A percentile compares a stretch with the other conserved stretches of the same genome.
Conservation (phyloP, 2,797 vertebrate genomes). For the Arrhamphus sclerolepis region DNA sequence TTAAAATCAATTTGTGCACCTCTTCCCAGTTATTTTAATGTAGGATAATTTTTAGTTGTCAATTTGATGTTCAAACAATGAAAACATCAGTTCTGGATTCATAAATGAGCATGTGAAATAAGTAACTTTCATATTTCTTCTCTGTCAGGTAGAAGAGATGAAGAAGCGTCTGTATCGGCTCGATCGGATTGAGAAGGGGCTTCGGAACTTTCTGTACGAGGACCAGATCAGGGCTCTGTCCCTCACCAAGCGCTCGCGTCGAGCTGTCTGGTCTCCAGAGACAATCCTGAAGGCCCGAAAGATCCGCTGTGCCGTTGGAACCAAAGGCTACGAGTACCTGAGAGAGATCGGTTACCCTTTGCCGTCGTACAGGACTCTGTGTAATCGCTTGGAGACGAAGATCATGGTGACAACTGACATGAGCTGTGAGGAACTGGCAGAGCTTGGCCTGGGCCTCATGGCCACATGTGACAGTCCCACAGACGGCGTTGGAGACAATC, state of each 20-base stretch:
- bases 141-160: slow-evolving; percentile 81
- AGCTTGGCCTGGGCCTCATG: slow-evolving; percentile 82
- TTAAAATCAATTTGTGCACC: too few species aligned
- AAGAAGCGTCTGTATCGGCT: slow-evolving; percentile 83
- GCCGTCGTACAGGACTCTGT: slow-evolving; percentile 85
- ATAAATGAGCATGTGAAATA: neutral
- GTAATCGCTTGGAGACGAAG: slow-evolving; percentile 84
- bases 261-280: slow-evolving; percentile 84
- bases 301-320: slow-evolving; percentile 81
- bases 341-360: slow-evolving; percentile 84
- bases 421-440: slow-evolving; percentile 82
- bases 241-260: slow-evolving; percentile 81
- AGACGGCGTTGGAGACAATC: slow-evolving; percentile 60
- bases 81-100: neutral
- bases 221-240: slow-evolving; percentile 85
- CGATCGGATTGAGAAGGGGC: slow-evolving; percentile 82
- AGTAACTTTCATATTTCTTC: neutral
- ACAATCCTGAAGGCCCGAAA: slow-evolving; percentile 82
- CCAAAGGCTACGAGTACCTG: slow-evolving; percentile 84
- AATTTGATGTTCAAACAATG: too few species aligned
- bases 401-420: slow-evolving; percentile 81
- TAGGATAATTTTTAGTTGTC: neutral
- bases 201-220: slow-evolving; percentile 83
- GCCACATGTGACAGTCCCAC: slow-evolving; percentile 76
- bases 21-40: too few species aligned